A percentile compares a stretch with the other conserved stretches of the same genome.
These are phyloP conservation scores for Brachionus sp. DNA, from an alignment of 1,140 invertebrate species.

Conservation along the genomic window DNA sequence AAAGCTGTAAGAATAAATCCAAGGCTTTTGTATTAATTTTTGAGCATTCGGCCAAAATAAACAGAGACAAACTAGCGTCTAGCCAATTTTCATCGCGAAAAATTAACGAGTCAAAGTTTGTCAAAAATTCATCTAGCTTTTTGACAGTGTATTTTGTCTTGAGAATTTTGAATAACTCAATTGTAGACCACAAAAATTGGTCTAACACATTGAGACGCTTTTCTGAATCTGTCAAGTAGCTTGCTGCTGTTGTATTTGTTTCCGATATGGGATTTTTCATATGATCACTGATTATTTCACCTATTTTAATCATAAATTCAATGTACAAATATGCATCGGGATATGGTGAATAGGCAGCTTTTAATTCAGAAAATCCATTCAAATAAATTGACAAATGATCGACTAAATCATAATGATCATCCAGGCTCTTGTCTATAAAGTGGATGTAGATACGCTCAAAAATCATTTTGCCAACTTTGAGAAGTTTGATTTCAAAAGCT, in stretches of 20 bases:
- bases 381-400: constrained; percentile 35
- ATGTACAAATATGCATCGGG: constrained; percentile 57
- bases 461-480: constrained; percentile 51
- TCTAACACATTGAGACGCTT: neutral
- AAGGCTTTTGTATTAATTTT: constrained; percentile 53
- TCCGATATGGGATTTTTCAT: constrained; percentile 49
- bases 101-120: neutral
- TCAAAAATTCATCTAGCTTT: neutral
- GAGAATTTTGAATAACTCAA: constrained; percentile 47
- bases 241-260: neutral
- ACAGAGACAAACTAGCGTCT: constrained; percentile 53
- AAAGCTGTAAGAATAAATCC: constrained; percentile 53
- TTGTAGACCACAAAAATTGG: constrained; percentile 11
- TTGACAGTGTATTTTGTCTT: neutral
- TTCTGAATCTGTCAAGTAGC: neutral
- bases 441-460: constrained; percentile 40
- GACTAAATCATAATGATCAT: neutral
- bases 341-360: constrained; percentile 54
- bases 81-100: constrained; percentile 50
- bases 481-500: constrained; percentile 58
- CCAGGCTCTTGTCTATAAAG: neutral
- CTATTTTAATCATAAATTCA: constrained; percentile 56
- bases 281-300: constrained; percentile 52
- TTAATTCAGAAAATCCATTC: neutral
- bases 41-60: constrained; percentile 54